Base-by-base conservation (phyloP, 2,113 vertebrate species). In the Procavia capensis region DNA sequence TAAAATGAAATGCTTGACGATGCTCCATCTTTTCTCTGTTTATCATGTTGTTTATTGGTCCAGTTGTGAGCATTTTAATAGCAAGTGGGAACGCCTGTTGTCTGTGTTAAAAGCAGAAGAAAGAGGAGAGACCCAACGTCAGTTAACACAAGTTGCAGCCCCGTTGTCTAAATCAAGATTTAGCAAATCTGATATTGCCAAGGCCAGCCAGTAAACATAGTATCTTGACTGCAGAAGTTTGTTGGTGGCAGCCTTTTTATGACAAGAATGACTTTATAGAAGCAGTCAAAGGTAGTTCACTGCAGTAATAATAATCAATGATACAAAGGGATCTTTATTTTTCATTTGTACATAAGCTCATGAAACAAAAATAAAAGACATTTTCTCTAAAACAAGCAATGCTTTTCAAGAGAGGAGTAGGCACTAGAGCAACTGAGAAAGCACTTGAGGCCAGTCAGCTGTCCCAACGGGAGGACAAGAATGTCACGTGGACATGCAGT, bases 301-400 rank as follows among this genome's bases (percentile, higher is more conserved):
- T 22, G 8, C 83, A 36, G 24, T 68, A 63, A 45, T 6, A 70
- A 36, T 43, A 36, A 45, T 5, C 22, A 9, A 59, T 6, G 24
- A 59, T 81, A 39, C 72, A 39, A 85, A 88, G 3, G 9, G 66
- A 34, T 25, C n/a, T 31, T 90, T 80, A 19, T 45, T 80, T 57
- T 39, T 78, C 20, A 66, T 19, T 31, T 90, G 75, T 75, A 47
- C 43, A 22, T 79, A 24, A 85, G 10, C 27, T 92, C 54, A 66
- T 84, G n/a, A n/a, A n/a, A n/a, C n/a, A 39, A 96, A 86, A 29
- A 64, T 29, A 76, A 72, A 84, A 81, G 25, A 41, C 2, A 34
- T 81, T 88, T 64, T 74, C 64, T 93, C 81, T n/a, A 54, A 89
- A 95, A 64, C 61, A 89, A 70, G 89, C 59, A 79, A 61, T 31